Evolutionary conservation across 2,113 vertebrate genomes (phyloP).

Genomic region (Megaceryle maxima): DNA sequence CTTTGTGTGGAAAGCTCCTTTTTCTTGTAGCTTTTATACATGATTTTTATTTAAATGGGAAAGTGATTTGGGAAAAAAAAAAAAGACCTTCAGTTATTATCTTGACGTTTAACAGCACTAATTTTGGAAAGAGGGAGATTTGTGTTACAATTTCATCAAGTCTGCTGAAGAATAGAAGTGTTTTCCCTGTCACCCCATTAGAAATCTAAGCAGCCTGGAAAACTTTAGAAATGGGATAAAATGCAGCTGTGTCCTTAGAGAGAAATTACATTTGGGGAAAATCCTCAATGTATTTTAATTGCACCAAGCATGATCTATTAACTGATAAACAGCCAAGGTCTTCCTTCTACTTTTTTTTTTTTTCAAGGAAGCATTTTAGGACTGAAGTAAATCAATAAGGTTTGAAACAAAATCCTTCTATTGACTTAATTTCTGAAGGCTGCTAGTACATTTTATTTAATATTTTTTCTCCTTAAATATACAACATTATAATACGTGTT

Average conservation of each 20-base stretch:
- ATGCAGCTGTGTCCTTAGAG: slow-evolving; percentile 15
- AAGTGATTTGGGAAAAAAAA: not conserved
- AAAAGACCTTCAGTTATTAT: not conserved
- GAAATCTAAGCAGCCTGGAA: slow-evolving; percentile 24
- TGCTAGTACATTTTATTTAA: not conserved
- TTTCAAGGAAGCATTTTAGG: slow-evolving; percentile 30
- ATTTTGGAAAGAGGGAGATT: not conserved
- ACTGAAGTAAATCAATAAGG: slow-evolving; percentile 30
- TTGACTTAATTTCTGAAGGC: slow-evolving; percentile 41
- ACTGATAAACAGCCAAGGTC: slow-evolving; percentile 1
- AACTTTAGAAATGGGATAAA: not conserved
- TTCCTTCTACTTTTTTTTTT: slow-evolving; percentile 5
- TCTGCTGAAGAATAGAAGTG: slow-evolving; percentile 18
- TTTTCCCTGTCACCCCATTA: not conserved
- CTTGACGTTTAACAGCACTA: not conserved
- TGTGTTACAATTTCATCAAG: not conserved
- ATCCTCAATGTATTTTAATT: slow-evolving; percentile 35
- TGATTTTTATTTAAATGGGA: not conserved
- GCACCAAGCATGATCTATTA: slow-evolving; percentile 48
- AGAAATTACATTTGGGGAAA: not conserved
- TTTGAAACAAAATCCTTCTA: slow-evolving; percentile 34
- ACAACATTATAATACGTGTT: not conserved
- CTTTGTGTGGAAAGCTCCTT: not conserved
- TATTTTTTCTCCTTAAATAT: not conserved
- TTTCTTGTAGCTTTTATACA: not conserved